Conservation (phyloP, 2,888 invertebrate genomes). For the Cosmopolites sordidus region DNA sequence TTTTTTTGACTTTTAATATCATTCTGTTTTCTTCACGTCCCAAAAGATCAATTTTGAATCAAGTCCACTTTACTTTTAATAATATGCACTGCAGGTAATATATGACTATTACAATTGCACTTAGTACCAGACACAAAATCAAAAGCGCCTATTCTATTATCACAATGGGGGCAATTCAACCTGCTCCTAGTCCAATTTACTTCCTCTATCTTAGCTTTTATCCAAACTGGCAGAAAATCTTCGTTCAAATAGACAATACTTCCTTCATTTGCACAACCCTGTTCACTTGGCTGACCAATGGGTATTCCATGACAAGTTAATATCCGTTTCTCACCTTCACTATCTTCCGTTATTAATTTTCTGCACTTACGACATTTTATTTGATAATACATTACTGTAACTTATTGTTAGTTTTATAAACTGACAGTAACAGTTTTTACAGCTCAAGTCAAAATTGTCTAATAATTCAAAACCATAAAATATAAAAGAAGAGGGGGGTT, state of each 20-base stretch:
- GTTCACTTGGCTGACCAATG: constrained; percentile 15
- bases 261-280: constrained; percentile 32
- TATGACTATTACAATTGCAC: constrained; percentile 55
- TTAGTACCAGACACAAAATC: constrained; percentile 62
- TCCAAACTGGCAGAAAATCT: constrained; percentile 57
- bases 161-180: constrained; percentile 59
- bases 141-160: constrained; percentile 60
- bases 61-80: constrained; percentile 62
- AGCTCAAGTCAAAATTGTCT: too few relatives aligned
- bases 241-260: constrained; percentile 53
- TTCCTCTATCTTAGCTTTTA: constrained; percentile 51
- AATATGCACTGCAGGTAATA: constrained; percentile 59
- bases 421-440: too few relatives aligned
- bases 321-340: constrained; percentile 30
- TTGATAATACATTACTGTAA: constrained; percentile 12
- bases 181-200: constrained; percentile 66
- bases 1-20: constrained; percentile 15
- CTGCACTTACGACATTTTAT: constrained; percentile 45
- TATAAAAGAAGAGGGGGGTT: too few relatives aligned
- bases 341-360: constrained; percentile 34
- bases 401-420: too few relatives aligned
- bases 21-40: neutral
- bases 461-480: too few relatives aligned
- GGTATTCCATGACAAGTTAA: constrained; percentile 37
- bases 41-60: constrained; percentile 22